Conservation (phyloP, 2,797 vertebrate species). For the Hoplostethus mediterraneus region DNA sequence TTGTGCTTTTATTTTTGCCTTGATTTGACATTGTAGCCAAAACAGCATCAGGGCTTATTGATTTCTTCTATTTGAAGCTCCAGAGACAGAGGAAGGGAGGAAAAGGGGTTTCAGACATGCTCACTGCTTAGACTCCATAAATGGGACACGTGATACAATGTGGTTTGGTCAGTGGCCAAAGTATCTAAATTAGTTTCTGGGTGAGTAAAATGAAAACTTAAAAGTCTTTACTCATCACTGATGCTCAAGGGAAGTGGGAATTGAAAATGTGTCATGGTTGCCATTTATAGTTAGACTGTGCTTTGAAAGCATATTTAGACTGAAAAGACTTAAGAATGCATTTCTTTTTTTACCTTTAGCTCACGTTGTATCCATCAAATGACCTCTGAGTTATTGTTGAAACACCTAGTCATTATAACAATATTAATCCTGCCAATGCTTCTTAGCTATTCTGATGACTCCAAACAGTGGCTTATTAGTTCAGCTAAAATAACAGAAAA, state of each 20-base stretch:
- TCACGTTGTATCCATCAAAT: background rate
- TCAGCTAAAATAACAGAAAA: slow-evolving; percentile 1
- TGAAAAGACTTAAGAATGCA: background rate
- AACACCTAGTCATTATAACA: slow-evolving; percentile 1
- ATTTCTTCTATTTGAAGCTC: slow-evolving; percentile 7
- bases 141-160: background rate
- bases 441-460: slow-evolving; percentile 8
- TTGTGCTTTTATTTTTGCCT: slow-evolving; percentile 34
- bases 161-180: background rate
- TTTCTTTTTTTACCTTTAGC: background rate
- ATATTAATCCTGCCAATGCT: slow-evolving; percentile 12
- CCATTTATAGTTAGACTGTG: background rate
- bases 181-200: background rate
- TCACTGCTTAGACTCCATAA: background rate
- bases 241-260: background rate
- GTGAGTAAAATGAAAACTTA: background rate
- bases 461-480: background rate
- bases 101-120: background rate
- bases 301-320: slow-evolving; percentile 1
- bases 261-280: background rate
- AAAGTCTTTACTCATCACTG: background rate
- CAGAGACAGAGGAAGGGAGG: slow-evolving; percentile 13
- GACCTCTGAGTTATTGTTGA: slow-evolving; percentile 19
- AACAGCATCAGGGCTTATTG: background rate
- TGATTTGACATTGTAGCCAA: background rate